These are phyloP conservation scores for Turnix velox DNA, from an alignment of 2,113 vertebrate species.

Conservation along the genomic window DNA sequence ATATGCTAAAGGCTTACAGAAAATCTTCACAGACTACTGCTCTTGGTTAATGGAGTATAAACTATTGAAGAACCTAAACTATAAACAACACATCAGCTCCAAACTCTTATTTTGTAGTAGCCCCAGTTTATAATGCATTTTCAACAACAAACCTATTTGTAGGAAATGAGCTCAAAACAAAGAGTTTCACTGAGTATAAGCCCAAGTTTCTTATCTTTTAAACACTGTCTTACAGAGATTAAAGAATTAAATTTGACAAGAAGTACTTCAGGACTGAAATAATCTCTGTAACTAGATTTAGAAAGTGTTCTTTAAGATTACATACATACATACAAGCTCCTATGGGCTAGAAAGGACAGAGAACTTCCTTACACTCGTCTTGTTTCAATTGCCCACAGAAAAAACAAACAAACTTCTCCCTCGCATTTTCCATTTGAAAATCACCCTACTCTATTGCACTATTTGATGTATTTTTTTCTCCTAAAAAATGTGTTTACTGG, in stretches of 20 bases:
- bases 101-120: conserved; percentile 28
- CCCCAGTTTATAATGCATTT: not conserved
- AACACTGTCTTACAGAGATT: not conserved
- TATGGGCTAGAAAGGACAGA: not conserved
- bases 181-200: not conserved
- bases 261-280: not conserved
- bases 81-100: conserved; percentile 43
- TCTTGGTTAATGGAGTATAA: conserved; percentile 47
- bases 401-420: not conserved
- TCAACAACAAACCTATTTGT: not conserved
- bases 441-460: not conserved
- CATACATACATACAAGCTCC: not conserved
- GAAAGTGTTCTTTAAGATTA: not conserved
- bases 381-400: not conserved
- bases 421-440: not conserved
- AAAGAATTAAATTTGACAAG: not conserved
- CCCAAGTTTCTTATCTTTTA: not conserved
- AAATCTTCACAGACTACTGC: conserved; percentile 38
- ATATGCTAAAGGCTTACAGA: conserved; percentile 7
- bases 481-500: not conserved
- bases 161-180: not conserved
- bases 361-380: not conserved
- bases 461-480: not conserved
- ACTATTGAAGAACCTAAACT: conserved; percentile 17
- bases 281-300: not conserved